phyloP scores from a whole-genome alignment of 2,888 invertebrate genomes.

The Aphrophora alni region DNA sequence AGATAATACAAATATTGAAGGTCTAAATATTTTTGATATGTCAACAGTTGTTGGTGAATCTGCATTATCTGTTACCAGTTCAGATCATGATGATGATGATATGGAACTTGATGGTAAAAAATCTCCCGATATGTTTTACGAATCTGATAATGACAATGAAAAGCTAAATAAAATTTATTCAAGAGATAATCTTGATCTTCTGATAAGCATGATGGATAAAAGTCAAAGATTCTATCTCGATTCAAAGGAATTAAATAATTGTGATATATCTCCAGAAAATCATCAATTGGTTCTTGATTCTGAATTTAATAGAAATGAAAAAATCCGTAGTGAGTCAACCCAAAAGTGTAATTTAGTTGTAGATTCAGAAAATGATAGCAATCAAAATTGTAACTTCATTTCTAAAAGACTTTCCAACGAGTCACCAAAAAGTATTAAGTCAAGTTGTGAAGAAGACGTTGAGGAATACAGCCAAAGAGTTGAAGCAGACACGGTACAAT shows the following conservation, averaged over 20 bases:
- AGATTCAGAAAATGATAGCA: neutral
- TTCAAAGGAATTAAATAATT: neutral
- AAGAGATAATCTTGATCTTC: conserved; percentile 10
- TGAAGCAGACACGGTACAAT: neutral
- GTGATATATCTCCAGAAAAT: neutral
- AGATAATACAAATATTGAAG: neutral
- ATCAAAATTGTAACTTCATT: neutral
- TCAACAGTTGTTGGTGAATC: neutral
- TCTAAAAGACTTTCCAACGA: neutral
- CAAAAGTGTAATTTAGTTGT: neutral
- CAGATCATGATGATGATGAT: neutral
- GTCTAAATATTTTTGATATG: neutral
- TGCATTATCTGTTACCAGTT: too few species aligned
- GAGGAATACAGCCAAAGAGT: neutral
- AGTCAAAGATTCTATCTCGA: neutral
- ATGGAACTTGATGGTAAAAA: neutral
- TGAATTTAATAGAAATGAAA: neutral
- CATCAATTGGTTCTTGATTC: too few species aligned
- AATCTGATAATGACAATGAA: neutral
- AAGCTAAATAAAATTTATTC: neutral
- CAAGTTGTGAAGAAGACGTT: neutral
- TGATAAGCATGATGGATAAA: conserved; percentile 22
- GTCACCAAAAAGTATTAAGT: neutral
- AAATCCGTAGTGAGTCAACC: neutral
- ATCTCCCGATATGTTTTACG: conserved; percentile 52